Evolutionary conservation across 2,113 vertebrate genomes (phyloP).

Genomic region (Microcebus tavaratra): DNA sequence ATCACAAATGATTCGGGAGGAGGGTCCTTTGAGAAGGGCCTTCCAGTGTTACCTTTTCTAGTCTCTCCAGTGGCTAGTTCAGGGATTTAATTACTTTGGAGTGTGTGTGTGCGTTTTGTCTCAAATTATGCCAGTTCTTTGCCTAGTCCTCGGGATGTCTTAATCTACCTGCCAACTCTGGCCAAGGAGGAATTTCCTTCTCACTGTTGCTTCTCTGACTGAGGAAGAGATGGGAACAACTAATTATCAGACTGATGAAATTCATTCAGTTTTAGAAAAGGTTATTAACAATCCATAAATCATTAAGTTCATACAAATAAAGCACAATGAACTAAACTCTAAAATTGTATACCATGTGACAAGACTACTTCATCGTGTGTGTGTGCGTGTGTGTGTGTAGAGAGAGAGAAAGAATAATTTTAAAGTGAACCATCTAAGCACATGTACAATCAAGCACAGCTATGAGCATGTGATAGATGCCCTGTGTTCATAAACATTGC

Average conservation of each 20-base stretch:
- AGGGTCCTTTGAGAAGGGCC: background rate
- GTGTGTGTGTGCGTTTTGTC: background rate
- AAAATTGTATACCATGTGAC: background rate
- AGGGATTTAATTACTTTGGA: constrained; percentile 21
- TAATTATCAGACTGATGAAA: background rate
- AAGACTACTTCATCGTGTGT: background rate
- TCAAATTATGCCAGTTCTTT: constrained; percentile 10
- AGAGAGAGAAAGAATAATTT: background rate
- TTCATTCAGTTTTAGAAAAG: constrained; percentile 9
- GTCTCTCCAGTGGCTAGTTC: background rate
- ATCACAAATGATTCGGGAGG: background rate
- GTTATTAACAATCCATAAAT: background rate
- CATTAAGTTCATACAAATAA: constrained; percentile 11
- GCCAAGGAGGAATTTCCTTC: background rate
- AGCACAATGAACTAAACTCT: background rate
- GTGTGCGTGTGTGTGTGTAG: background rate
- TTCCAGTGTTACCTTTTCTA: background rate
- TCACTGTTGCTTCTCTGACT: background rate
- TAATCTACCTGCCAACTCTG: background rate
- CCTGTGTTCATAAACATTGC: background rate
- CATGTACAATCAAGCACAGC: background rate
- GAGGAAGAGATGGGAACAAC: background rate
- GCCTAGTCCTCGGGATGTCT: background rate
- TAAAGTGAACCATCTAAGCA: background rate
- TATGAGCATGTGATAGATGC: background rate